Base-by-base conservation (phyloP, 1,140 invertebrate species). In the Dreissena rostriformis region DNA sequence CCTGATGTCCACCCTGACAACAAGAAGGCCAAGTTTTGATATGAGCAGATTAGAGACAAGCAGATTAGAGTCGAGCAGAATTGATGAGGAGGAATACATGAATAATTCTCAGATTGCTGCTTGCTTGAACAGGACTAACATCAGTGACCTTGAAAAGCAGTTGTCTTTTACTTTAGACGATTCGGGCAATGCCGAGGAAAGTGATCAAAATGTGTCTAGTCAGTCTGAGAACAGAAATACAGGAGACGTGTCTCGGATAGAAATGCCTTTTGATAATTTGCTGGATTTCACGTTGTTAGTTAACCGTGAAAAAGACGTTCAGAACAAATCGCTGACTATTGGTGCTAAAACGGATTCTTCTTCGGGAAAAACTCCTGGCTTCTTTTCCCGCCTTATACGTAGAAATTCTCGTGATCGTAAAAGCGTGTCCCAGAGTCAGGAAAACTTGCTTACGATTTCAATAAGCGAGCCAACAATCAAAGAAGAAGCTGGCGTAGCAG, bases 351-450 rank as follows among this genome's bases (percentile, higher is more conserved):
- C 29, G 57, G 84, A 86, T 24, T 66, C 53, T 55, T 39, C 74
- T 57, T 61, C 67, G n/a, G 57, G 61, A 0, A 88, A 88, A 84
- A 87, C 84, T 75, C 87, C 87, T 26, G 91, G 91, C 7, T 92
- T 92, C 74, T 86, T 92, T 11, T 87, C 90, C 12, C 82, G 90
- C 66, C 81, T 92, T 14, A 91, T 90, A 28, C 86, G 91, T 61
- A 85, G 91, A 77, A 91, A 91, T 82, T 92, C 91, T 28, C 87
- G 87, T 52, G 91, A 91, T 74, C 86, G 88, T 79, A 90, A 88
- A 82, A 86, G 79, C 67, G 85, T 88, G 15, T 87, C 88, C 65
- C 89, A 88, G 61, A 89, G 88, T 83, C 89, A 89, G 61, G 91
- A 92, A 84, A 92, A 91, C 75, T 73, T 90, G 55, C 72, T 88